Evolutionary conservation across 1,140 invertebrate genomes (phyloP), one percentile per base, ranked within the genome.

Genomic region (Drosophila lacertosa): DNA sequence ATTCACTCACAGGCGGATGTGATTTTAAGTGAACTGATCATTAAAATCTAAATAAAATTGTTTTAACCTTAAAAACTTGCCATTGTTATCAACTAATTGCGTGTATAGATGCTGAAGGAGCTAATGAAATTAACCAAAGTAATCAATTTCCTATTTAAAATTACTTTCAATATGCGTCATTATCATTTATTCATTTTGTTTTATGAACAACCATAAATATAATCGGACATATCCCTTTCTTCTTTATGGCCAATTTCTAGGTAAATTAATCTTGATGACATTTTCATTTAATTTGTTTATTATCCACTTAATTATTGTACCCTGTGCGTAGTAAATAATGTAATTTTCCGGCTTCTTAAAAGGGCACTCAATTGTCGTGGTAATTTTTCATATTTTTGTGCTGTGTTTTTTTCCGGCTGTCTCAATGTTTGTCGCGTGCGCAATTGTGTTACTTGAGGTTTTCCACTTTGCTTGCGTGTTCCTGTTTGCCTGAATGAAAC

Each of bases 281-380:
- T 60, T 55, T 51, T 29, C 50, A 60, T 60, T 72, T 66, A 16
- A 37, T 48, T 66, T 26, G 59, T 18, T 39, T 40, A 51, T 60
- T 72, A 67, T 42, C 42, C 42, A 48, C 55, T 54, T 72, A 66
- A 57, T 72, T 75, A 42, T 54, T 29, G 29, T 48, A 32, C 13
- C n/a, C 37, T 35, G 39, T 42, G 48, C 44, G 9, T 18, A 24
- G 26, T 39, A 15, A 22, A 50, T 16, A 51, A 51, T 50, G 33
- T 44, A 48, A 68, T 76, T 68, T 76, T 63, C 73, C 68, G 55
- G 62, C 55, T 37, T 7, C 55, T 40, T 57, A 35, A 74, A 70
- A 75, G 63, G 33, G 73, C 63, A 75, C 45, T 68, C 63, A 73
- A 58, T 62, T 67, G 69, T 73, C 70, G 63, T 45, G 18, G 62